A percentile compares a stretch with the other conserved stretches of the same genome.
phyloP scores from a whole-genome alignment of 1,140 invertebrate species.

The Saxidomus purpurata region DNA sequence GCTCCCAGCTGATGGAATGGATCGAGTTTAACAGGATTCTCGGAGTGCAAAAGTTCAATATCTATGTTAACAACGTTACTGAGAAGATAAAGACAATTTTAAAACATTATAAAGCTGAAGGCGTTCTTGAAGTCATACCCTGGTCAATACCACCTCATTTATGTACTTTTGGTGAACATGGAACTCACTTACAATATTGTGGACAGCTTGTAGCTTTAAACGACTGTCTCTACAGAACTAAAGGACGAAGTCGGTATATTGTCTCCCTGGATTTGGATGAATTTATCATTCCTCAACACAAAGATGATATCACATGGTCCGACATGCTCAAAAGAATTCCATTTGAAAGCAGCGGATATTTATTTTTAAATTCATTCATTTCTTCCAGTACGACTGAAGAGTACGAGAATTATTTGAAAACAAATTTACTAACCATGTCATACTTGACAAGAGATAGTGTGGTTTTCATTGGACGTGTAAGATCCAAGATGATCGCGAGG shows the following conservation, averaged over 20 bases:
- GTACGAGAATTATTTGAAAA: too few species aligned
- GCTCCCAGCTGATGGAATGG: constrained; percentile 20
- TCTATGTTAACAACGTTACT: background rate
- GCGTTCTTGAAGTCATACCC: background rate
- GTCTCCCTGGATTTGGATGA: constrained; percentile 19
- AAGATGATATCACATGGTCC: background rate
- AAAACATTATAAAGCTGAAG: background rate
- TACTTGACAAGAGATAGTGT: too few species aligned
- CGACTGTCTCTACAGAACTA: constrained; percentile 50
- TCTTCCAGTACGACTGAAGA: too few species aligned
- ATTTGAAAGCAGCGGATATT: too few species aligned
- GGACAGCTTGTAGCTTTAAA: constrained; percentile 37
- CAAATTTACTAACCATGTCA: too few species aligned
- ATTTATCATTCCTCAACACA: constrained; percentile 25
- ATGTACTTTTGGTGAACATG: background rate
- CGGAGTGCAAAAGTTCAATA: background rate
- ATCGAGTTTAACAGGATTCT: constrained; percentile 24
- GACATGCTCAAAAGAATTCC: background rate
- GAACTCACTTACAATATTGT: background rate
- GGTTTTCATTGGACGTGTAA: too few species aligned
- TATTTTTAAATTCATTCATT: too few species aligned
- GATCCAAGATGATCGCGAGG: too few species aligned
- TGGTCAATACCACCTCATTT: background rate
- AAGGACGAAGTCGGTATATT: constrained; percentile 8
- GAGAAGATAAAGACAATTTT: background rate